Evolutionary conservation across 2,797 vertebrate genomes (phyloP).

Genomic region (Chrosomus eos): DNA sequence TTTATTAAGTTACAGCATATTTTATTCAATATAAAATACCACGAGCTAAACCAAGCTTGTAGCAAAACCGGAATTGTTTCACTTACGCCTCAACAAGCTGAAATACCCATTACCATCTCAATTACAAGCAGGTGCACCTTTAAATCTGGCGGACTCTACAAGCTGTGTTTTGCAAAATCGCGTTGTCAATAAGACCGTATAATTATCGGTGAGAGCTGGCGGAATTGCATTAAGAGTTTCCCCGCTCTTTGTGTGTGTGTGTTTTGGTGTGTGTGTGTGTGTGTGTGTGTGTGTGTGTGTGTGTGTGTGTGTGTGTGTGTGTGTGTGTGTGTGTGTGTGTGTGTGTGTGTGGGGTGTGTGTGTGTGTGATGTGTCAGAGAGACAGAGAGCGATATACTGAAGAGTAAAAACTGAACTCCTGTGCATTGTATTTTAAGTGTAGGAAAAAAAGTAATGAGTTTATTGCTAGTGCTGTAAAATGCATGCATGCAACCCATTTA

Average conservation of each 20-base stretch:
- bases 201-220: conserved; percentile 71
- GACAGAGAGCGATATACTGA: not conserved
- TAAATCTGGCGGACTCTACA: conserved; percentile 62
- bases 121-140: conserved; percentile 44
- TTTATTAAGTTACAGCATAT: not conserved
- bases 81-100: conserved; percentile 18
- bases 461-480: conserved; percentile 2
- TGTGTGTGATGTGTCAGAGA: too few relatives aligned
- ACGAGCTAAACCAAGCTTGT: not conserved
- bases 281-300: not conserved
- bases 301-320: not conserved
- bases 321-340: not conserved
- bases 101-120: conserved; percentile 34
- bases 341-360: not conserved
- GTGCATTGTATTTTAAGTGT: conserved; percentile 4
- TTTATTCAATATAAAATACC: not conserved
- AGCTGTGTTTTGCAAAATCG: conserved; percentile 69
- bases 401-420: conserved; percentile 9
- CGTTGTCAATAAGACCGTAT: conserved; percentile 72
- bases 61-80: conserved; percentile 29
- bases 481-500: not conserved
- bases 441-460: conserved; percentile 1
- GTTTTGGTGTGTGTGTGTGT: not conserved
- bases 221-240: conserved; percentile 35
- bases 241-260: not conserved